Base-by-base conservation (phyloP, 2,113 vertebrate species). In the Rhegmatorhina hoffmannsi region DNA sequence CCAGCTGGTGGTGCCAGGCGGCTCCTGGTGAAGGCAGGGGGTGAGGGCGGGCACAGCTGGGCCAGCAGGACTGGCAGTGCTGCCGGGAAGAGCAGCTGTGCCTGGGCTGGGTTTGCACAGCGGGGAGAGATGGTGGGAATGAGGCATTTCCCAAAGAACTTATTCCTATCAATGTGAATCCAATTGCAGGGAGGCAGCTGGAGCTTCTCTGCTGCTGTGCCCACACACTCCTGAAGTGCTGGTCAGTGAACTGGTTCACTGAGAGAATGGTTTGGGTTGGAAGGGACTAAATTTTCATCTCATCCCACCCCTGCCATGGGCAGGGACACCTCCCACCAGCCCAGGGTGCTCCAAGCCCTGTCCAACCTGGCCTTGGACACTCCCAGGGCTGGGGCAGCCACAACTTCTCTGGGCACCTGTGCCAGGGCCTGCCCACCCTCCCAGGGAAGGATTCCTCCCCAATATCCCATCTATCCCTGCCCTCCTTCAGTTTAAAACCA, bases 401-500 rank as follows among this genome's bases (percentile, higher is more conserved):
- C 58, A 59, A 23, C 58, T 69, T 33, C 73, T 38, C 8, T 6
- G 56, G 18, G 26, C 44, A 87, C 46, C 52, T 55, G 59, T 87
- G 6, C 53, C 49, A 63, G n/a, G 0, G 3, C 49, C 19, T 63
- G 28, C 5, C 50, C 50, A 49, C 8, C 29, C 59, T 75, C 75
- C 3, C 43, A 56, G 49, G n/a, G 18, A 63, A 17, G 2, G 28
- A 43, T 64, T 56, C 3, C 20, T 31, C 21, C 75, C 43, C 50
- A 26, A 0, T 2, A 18, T 64, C 50, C 58, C 29, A 21, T 7
- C 18, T 8, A 34, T 5, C 12, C 8, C 25, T 26, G 4, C 17
- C 40, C 17, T 63, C 13, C 29, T 34, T 6, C 29, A 25, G 0
- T 55, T 14, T 13, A 49, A 3, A 79, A 2, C 43, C 49, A 49